Base-by-base conservation (phyloP, 1,140 invertebrate species). In the Saxidomus purpurata region DNA sequence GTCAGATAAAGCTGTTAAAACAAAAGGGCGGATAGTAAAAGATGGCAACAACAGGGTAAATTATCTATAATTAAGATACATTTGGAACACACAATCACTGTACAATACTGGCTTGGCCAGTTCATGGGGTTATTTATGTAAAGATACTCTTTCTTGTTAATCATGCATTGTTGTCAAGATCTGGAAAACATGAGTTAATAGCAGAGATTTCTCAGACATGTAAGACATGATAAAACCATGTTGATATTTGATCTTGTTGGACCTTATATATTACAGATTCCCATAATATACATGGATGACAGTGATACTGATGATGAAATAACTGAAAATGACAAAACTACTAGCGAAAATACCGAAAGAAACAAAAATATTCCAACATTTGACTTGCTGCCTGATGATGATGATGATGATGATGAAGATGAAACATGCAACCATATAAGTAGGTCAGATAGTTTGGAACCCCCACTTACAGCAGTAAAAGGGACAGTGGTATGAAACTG, bases 281-380 rank as follows among this genome's bases (percentile, higher is more conserved):
- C 87, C 28, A 61, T 89, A 25, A 82, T 89, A 15, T 89, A 89
- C 40, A 89, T 82, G 87, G 87, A 89, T 40, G 87, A 89, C 38
- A 81, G 34, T 40, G 77, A 71, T 9, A 59, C 77, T 38, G 67
- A 86, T 6, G 49, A 55, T 19, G 67, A 59, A 17, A 74, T 74
- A 28, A 82, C 80, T n/a, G 74, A 87, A 15, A 74, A 89, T 55
- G 79, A 81, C 49, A 74, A 82, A 76, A 82, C 87, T 19, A 89
- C 87, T 0, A 89, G 38, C 67, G 77, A 81, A 55, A 89, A 89
- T 47, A 89, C 87, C 6, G 87, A 89, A 38, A 34, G 79, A 52
- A 89, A 89, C 49, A 89, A 89, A 76, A 89, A 81, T 43, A 82
- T 89, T 25, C 79, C 79, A 22, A 79, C 52, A 17, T 87, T 87